Evolutionary conservation across 2,888 invertebrate species (phyloP).

Genomic region (Sphinx pinastri): DNA sequence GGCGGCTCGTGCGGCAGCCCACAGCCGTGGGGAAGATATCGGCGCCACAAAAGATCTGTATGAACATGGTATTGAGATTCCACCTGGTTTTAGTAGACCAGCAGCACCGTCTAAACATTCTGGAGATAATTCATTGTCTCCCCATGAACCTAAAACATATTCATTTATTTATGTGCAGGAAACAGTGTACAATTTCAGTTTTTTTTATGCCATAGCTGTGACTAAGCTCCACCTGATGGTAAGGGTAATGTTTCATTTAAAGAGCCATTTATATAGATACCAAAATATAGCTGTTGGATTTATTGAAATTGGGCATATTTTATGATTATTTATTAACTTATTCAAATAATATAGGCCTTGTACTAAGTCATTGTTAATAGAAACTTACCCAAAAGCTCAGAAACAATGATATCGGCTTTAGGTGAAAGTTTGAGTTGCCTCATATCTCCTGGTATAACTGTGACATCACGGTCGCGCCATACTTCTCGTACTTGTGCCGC

Average conservation of each 20-base stretch:
- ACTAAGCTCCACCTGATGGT: no score
- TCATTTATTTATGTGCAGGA: neutral
- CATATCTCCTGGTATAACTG: conserved; percentile 94
- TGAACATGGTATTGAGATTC: conserved; percentile 93
- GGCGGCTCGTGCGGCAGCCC: conserved; percentile 87
- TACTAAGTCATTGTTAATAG: neutral
- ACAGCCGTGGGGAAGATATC: conserved; percentile 94
- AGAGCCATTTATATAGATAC: no score
- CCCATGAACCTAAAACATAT: conserved; percentile 89
- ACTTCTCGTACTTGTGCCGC: conserved; percentile 89
- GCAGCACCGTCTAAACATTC: conserved; percentile 98
- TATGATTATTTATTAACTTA: no score
- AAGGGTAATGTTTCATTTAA: no score
- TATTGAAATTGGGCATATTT: no score
- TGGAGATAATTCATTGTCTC: conserved; percentile 99
- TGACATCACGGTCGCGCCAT: conserved; percentile 89
- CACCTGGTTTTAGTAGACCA: conserved; percentile 91
- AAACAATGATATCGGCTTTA: conserved; percentile 97
- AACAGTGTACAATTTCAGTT: neutral
- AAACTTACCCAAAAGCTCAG: conserved; percentile 93
- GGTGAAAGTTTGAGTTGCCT: conserved; percentile 91
- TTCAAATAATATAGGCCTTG: neutral
- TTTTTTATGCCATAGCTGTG: no score
- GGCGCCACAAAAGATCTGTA: conserved; percentile 97
- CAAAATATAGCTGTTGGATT: no score